Percentiles rank a stretch among this genome's conserved stretches.
Conservation (phyloP, 2,797 vertebrate genomes). For the Amblyopsis hoosieri region DNA sequence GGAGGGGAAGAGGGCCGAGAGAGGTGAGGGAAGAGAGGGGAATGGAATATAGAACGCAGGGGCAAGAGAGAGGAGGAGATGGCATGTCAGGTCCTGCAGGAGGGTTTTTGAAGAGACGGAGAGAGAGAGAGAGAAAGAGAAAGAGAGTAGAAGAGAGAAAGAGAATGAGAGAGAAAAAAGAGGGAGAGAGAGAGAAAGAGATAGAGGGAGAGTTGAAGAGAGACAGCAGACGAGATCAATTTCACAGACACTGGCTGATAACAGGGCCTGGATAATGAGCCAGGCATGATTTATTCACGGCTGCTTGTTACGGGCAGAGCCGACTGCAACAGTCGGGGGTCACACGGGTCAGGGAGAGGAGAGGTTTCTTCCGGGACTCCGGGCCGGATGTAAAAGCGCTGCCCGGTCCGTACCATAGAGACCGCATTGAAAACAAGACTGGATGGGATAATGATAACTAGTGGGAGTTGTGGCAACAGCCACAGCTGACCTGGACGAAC, state of each 20-base stretch:
- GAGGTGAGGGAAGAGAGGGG: no score
- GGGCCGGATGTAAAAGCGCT: slow-evolving; percentile 37
- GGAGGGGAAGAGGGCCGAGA: background rate
- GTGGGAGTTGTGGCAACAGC: slow-evolving; percentile 49
- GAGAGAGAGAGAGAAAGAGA: background rate
- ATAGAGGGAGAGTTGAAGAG: slow-evolving; percentile 2
- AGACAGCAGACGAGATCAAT: slow-evolving; percentile 56
- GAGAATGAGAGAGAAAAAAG: slow-evolving; percentile 4
- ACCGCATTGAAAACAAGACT: slow-evolving; percentile 51
- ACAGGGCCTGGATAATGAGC: slow-evolving; percentile 66
- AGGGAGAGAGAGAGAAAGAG: slow-evolving; percentile 11
- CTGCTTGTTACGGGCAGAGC: slow-evolving; percentile 54
- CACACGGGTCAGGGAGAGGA: slow-evolving; percentile 47
- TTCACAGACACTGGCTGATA: slow-evolving; percentile 64
- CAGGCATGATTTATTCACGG: slow-evolving; percentile 74
- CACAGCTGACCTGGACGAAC: slow-evolving; percentile 35
- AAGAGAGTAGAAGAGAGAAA: slow-evolving; percentile 11
- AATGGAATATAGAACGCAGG: background rate
- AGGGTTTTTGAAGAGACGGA: background rate
- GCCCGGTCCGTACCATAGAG: slow-evolving; percentile 42
- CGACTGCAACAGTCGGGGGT: slow-evolving; percentile 45
- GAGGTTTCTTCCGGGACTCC: slow-evolving; percentile 26
- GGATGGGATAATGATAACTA: slow-evolving; percentile 52
- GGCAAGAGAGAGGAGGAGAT: slow-evolving; percentile 15
- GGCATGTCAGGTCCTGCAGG: background rate